Evolutionary conservation across 2,888 invertebrate genomes (phyloP).

Genomic region (Drosophila rellima): DNA sequence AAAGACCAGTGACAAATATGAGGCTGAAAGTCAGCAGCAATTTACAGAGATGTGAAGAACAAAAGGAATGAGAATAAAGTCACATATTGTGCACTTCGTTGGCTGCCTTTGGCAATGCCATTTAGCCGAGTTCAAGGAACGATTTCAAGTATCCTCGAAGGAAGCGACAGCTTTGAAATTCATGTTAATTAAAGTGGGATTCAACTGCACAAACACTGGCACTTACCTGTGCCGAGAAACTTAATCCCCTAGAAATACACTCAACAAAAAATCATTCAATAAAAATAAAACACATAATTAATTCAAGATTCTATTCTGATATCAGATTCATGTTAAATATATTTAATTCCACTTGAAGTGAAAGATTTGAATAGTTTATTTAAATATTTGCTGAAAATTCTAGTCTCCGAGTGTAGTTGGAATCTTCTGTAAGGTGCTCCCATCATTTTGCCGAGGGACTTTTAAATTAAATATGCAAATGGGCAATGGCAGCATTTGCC

Average conservation of each 20-base stretch:
- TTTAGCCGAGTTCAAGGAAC: constrained; percentile 17
- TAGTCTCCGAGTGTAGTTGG: background rate
- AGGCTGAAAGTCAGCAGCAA: constrained; percentile 22
- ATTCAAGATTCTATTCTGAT: too few species aligned
- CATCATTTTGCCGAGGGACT: constrained; percentile 14
- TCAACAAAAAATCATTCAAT: too few species aligned
- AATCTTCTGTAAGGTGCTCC: constrained; percentile 9
- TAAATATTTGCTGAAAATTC: too few species aligned
- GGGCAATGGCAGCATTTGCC: constrained; percentile 45
- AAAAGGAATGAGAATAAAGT: constrained; percentile 13
- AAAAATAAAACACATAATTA: too few species aligned
- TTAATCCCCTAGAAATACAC: too few species aligned
- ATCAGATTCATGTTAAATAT: too few species aligned
- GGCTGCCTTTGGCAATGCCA: constrained; percentile 31
- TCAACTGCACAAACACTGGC: background rate
- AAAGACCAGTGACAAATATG: constrained; percentile 27
- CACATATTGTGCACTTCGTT: constrained; percentile 36
- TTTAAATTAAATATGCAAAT: constrained; percentile 66
- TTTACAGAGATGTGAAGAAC: background rate
- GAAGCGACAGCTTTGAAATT: constrained; percentile 16
- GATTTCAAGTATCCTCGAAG: constrained; percentile 16
- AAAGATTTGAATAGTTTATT: too few species aligned
- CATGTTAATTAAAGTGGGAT: constrained; percentile 36
- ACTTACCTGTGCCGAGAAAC: background rate
- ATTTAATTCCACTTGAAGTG: too few species aligned